Base-by-base conservation (phyloP, 1,140 invertebrate genomes). In the Ericerus pela region DNA sequence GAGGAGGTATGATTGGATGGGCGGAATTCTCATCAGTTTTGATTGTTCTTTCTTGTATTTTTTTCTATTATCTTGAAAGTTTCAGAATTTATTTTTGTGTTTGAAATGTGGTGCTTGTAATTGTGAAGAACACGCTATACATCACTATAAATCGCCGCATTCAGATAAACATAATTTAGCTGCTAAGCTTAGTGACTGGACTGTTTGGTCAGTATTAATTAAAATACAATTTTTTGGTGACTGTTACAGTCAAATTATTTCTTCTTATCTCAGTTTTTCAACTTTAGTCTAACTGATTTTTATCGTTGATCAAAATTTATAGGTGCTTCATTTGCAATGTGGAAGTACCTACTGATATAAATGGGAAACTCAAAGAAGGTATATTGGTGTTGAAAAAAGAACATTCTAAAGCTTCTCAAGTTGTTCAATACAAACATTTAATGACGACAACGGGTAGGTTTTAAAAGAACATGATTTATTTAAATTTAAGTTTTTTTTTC, bases 361-460 rank as follows among this genome's bases (percentile, higher is more conserved):
- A 74, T 29, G 81, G 79, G 64, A 81, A 79, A 65, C 68, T 84
- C 8, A 69, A 75, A 20, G 77, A 80, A 60, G 75, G 75, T 60
- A 75, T 81, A 26, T 82, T 58, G 76, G 75, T 60, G 67, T 79
- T 20, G 79, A 79, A 47, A 24, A 18, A 47, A 47, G 16, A 47
- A 14, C 41, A 47, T 12, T 8, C 3, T 4, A 47, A 24, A 47
- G 6, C 16, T 3, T 24, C 16, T 3, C 3, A 16, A 47, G 20
- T 22, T 22, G 4, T 5, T 4, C 41, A 18, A 20, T 24, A 24
- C 8, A n/a, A n/a, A n/a, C n/a, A n/a, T n/a, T n/a, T n/a, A n/a
- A 20, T 47, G 20, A 22, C 41, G 6, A 22, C 41, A 24, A 24
- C 16, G 10, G 41, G 41, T 47, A 47, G 20, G 41, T n/a, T n/a